These are phyloP conservation scores for Pocota personata DNA, from an alignment of 2,888 invertebrate species.

Conservation along the genomic window DNA sequence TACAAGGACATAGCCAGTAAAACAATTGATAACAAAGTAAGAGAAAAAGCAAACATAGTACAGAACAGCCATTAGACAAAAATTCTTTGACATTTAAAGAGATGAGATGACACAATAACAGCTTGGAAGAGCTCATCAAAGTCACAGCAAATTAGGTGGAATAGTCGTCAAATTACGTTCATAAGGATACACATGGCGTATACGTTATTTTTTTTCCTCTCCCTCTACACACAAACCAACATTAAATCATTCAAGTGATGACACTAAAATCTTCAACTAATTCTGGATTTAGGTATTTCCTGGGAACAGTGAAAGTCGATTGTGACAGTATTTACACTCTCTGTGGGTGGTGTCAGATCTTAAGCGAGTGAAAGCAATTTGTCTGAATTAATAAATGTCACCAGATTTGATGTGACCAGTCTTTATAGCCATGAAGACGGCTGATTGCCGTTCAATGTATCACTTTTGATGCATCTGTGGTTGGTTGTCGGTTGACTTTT, in stretches of 20 bases:
- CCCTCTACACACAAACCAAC: background rate
- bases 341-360: background rate
- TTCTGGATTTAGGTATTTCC: background rate
- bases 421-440: background rate
- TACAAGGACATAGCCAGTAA: background rate
- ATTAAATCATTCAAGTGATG: background rate
- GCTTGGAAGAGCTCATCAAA: constrained; percentile 14
- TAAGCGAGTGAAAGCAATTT: constrained; percentile 9
- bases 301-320: background rate
- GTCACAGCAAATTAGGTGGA: constrained; percentile 26
- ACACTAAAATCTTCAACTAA: constrained; percentile 1
- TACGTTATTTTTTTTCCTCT: background rate
- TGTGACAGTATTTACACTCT: background rate
- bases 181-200: constrained; percentile 7
- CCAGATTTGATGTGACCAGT: constrained; percentile 2
- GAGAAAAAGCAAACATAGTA: background rate
- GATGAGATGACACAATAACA: constrained; percentile 1
- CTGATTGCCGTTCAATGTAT: background rate
- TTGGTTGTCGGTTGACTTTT: background rate
- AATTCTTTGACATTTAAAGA: background rate
- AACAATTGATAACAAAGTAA: background rate
- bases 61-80: background rate
- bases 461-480: background rate
- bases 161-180: constrained; percentile 23
- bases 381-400: constrained; percentile 24